Percentiles rank a stretch among this genome's conserved stretches.
Conservation (phyloP, 2,113 vertebrate genomes). For the Pogona vitticeps region DNA sequence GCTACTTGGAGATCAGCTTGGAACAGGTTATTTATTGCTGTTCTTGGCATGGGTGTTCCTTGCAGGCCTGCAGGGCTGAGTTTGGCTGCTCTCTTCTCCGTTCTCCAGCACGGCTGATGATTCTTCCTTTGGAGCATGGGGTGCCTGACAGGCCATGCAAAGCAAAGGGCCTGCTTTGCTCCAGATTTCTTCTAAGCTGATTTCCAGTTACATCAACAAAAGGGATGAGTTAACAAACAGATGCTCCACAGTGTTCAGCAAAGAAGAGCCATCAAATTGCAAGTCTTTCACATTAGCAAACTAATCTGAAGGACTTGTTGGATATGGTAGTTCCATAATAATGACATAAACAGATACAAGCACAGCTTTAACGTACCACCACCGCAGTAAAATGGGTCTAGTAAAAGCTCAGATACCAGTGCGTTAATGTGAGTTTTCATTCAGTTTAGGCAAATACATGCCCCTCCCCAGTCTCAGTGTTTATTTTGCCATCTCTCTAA, state of each 20-base stretch:
- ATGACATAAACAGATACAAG: background rate
- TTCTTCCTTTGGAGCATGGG: conserved; percentile 42
- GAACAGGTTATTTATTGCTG: conserved; percentile 72
- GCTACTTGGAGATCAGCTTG: conserved; percentile 51
- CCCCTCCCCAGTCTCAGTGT: background rate
- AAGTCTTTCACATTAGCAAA: background rate
- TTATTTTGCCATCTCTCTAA: background rate
- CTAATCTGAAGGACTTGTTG: background rate
- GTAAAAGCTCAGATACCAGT: background rate
- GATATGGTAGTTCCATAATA: background rate
- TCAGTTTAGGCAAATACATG: background rate
- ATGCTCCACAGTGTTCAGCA: background rate
- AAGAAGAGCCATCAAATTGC: background rate
- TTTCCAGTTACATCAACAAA: conserved; percentile 24
- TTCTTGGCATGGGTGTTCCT: conserved; percentile 47
- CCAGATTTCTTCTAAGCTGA: conserved; percentile 20
- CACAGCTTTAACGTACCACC: background rate
- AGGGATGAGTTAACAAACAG: background rate
- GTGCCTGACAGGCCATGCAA: conserved; percentile 60
- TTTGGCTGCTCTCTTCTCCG: conserved; percentile 42
- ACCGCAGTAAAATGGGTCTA: background rate
- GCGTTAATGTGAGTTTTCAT: background rate
- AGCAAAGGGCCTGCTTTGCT: conserved; percentile 2
- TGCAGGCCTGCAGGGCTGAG: conserved; percentile 26
- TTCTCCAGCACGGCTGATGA: conserved; percentile 13